Conservation (phyloP, 2,797 vertebrate species). For the Chelon labrosus region DNA sequence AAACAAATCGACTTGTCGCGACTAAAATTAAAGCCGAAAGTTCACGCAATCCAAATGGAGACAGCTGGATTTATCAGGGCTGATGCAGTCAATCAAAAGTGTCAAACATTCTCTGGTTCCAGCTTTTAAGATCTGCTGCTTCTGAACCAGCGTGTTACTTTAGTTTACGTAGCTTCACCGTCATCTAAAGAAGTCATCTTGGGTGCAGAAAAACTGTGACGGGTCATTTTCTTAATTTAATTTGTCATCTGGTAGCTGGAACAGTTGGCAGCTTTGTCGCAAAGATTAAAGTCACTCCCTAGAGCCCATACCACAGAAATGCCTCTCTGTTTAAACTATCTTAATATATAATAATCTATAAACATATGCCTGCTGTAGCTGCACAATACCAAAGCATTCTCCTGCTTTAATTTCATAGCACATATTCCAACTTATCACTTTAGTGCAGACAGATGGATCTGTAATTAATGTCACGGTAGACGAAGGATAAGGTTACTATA, state of each 20-base stretch:
- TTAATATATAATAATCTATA: too few species aligned
- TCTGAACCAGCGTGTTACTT: not conserved
- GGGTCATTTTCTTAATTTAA: not conserved
- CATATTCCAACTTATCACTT: not conserved
- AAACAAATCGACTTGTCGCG: too few species aligned
- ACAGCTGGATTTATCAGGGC: not conserved
- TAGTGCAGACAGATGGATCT: conserved; percentile 30
- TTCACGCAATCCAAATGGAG: too few species aligned
- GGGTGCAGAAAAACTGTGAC: not conserved
- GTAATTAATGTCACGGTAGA: conserved; percentile 28
- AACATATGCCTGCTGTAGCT: too few species aligned
- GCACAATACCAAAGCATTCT: not conserved
- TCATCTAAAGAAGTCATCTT: not conserved
- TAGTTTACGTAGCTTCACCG: not conserved
- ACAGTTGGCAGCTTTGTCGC: not conserved
- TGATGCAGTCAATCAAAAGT: not conserved
- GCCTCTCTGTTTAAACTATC: too few species aligned
- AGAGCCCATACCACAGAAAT: too few species aligned
- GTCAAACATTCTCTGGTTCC: not conserved
- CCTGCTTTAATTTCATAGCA: conserved; percentile 9
- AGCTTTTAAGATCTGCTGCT: not conserved
- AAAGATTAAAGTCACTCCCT: too few species aligned
- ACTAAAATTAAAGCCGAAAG: not conserved
- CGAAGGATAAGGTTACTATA: conserved; percentile 25
- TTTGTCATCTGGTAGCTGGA: not conserved